Conservation (phyloP, 1,140 invertebrate genomes). For the Euschistus heros region DNA sequence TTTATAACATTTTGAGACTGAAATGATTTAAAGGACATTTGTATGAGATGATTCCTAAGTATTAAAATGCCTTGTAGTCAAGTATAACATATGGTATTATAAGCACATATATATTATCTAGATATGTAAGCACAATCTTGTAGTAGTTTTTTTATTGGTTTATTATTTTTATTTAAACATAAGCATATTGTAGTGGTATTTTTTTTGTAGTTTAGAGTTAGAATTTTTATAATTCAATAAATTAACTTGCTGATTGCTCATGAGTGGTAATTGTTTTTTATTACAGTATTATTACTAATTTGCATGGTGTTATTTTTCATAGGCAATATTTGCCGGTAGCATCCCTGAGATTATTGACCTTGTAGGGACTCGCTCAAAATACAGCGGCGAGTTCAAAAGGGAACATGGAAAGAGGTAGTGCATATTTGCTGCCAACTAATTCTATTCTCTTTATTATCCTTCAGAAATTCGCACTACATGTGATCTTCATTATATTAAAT, state of each 20-base stretch:
- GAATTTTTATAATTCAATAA: background rate
- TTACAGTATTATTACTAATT: slow-evolving; percentile 37
- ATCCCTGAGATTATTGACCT: slow-evolving; percentile 98
- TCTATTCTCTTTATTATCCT: background rate
- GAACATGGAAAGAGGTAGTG: slow-evolving; percentile 94
- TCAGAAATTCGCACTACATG: background rate
- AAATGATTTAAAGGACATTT: no score
- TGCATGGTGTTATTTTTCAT: slow-evolving; percentile 38
- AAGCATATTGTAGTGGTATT: no score
- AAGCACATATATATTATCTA: no score
- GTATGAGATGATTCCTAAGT: no score
- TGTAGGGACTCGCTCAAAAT: slow-evolving; percentile 94
- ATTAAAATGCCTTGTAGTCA: no score
- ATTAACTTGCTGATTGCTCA: no score
- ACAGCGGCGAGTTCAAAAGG: slow-evolving; percentile 92
- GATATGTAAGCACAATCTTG: no score
- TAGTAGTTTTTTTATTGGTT: no score
- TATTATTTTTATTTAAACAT: no score
- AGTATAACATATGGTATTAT: no score
- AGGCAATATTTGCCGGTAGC: slow-evolving; percentile 96
- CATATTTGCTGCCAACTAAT: slow-evolving; percentile 24
- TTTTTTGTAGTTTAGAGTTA: no score
- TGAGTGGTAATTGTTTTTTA: background rate
- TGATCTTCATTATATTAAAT: background rate
- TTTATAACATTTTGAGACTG: no score